Evolutionary conservation across 2,888 invertebrate genomes (phyloP).

Genomic region (Elegia similella): DNA sequence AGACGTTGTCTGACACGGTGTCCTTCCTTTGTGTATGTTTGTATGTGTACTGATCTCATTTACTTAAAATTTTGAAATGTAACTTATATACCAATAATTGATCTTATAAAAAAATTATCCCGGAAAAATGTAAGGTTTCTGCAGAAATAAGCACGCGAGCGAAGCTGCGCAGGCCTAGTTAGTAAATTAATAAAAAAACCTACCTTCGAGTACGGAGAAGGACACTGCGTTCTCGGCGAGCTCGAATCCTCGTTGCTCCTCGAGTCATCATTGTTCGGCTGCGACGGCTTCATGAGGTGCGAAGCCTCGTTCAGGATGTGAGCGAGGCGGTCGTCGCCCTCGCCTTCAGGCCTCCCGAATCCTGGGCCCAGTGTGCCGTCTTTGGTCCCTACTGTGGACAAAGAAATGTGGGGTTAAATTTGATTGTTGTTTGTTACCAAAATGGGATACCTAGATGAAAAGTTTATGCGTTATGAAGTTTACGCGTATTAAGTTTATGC

Average conservation of each 20-base stretch:
- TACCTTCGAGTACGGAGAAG: constrained; percentile 90
- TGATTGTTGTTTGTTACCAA: neutral
- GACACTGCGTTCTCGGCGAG: constrained; percentile 88
- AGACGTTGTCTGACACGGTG: too few relatives aligned
- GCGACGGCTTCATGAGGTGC: constrained; percentile 89
- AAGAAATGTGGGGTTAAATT: constrained; percentile 16
- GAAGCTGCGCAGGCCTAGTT: too few relatives aligned
- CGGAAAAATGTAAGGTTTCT: too few relatives aligned
- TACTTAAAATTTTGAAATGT: too few relatives aligned
- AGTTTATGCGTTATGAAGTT: too few relatives aligned
- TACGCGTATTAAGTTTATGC: too few relatives aligned
- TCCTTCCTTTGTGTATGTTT: too few relatives aligned
- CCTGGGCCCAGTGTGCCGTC: constrained; percentile 89
- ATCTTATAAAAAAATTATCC: too few relatives aligned
- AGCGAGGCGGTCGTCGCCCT: constrained; percentile 94
- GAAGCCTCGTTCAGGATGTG: constrained; percentile 97
- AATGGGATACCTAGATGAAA: too few relatives aligned
- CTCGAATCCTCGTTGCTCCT: constrained; percentile 92
- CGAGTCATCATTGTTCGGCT: constrained; percentile 78
- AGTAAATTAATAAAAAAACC: neutral
- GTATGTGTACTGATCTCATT: too few relatives aligned
- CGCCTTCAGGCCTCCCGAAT: constrained; percentile 88
- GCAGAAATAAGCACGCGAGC: neutral
- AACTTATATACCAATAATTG: too few relatives aligned
- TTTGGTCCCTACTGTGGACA: constrained; percentile 85